Evolutionary conservation across 2,888 invertebrate genomes (phyloP), one percentile per base, ranked within the genome.

Genomic region (Helleia helle): DNA sequence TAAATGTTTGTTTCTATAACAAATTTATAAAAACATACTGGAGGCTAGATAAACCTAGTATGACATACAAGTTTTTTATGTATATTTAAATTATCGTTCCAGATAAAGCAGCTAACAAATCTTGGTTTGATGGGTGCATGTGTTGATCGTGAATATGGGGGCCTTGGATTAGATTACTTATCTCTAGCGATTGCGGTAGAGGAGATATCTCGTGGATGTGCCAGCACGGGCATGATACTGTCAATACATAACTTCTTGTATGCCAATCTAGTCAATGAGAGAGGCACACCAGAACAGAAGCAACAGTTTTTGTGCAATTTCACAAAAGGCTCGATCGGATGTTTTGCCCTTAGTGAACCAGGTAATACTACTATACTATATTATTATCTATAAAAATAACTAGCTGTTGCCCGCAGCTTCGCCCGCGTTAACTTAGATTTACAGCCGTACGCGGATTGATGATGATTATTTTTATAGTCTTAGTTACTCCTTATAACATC

Each of bases 241-340:
- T 91, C 92, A 42, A 92, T 92, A 41, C 91, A 94, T 61, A 94
- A 94, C 84, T 91, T 91, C 54, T 72, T 94, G 1, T 94, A 92
- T 61, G 86, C 89, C 1, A 90, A 90, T 58, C 86, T 93, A 43
- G 62, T 94, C 3, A 86, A 90, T 47, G 87, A 87, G 49, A 88
- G 81, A 57, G 94, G 91, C 0, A 91, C 86, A 1, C 70, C 84
- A 0, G 81, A 86, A 40, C 93, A 93, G 63, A 92, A 91, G 59
- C 86, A 91, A 45, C 55, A 73, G 42, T 93, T 89, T 62, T 58
- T 93, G 34, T 71, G 61, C 37, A 88, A 89, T 0, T 91, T 87
- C 54, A 86, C 87, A 0, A 75, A 64, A 55, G 92, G 91, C 1
- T 76, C 86, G 2, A 80, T 94, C 46, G 94, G 94, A 1, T 92